A percentile compares a stretch with the other conserved stretches of the same genome.
phyloP scores from a whole-genome alignment of 2,888 invertebrate species.

The Scaptomyza polygonia region DNA sequence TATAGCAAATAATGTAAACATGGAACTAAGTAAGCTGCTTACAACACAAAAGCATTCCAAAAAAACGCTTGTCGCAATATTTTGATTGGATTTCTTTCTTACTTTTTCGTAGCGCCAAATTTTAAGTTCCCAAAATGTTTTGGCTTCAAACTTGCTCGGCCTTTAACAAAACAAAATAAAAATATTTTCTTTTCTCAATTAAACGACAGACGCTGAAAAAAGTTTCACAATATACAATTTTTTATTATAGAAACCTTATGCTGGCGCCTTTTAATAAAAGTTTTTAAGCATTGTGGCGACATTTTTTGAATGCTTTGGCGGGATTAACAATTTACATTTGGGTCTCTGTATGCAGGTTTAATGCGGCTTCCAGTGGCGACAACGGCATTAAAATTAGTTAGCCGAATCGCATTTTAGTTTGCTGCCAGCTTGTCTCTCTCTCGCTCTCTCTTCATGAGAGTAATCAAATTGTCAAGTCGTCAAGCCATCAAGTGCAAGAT shows the following conservation, averaged over 20 bases:
- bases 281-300: constrained; percentile 48
- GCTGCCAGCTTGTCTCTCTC: constrained; percentile 4
- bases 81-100: constrained; percentile 59
- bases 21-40: constrained; percentile 68
- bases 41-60: constrained; percentile 43
- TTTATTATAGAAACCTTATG: constrained; percentile 4
- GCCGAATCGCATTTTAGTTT: constrained; percentile 50
- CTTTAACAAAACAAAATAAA: constrained; percentile 25
- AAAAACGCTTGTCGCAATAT: constrained; percentile 70
- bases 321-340: constrained; percentile 45
- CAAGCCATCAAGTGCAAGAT: constrained; percentile 56
- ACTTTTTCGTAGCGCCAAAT: constrained; percentile 38
- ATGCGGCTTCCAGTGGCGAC: constrained; percentile 38
- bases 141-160: constrained; percentile 44
- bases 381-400: constrained; percentile 65
- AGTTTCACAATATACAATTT: constrained; percentile 44
- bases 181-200: constrained; percentile 61
- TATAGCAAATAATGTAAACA: constrained; percentile 30
- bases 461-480: constrained; percentile 48
- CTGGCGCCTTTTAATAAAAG: constrained; percentile 37
- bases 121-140: constrained; percentile 70
- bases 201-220: constrained; percentile 44
- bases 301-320: constrained; percentile 24
- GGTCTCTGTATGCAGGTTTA: constrained; percentile 17
- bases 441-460: constrained; percentile 1